Conservation (phyloP, 1,140 invertebrate species). For the Anoplophora glabripennis region DNA sequence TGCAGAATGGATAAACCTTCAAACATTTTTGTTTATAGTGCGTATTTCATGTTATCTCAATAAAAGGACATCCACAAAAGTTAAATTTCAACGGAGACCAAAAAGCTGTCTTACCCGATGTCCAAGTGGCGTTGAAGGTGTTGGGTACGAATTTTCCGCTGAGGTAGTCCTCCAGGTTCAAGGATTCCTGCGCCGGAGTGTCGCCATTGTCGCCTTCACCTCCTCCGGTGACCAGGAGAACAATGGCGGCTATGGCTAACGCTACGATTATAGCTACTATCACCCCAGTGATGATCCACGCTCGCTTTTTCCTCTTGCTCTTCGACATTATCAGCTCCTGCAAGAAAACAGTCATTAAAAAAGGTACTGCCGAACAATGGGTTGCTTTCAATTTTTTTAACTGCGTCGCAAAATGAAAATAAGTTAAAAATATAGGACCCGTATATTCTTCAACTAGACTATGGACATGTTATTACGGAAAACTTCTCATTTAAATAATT, state of each 20-base stretch:
- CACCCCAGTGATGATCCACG: slow-evolving; percentile 40
- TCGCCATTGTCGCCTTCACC: slow-evolving; percentile 15
- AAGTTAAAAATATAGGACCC: too few relatives aligned
- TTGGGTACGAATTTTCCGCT: slow-evolving; percentile 49
- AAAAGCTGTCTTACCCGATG: slow-evolving; percentile 44
- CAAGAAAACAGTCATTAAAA: slow-evolving; percentile 26
- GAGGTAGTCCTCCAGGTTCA: slow-evolving; percentile 51
- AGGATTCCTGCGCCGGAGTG: slow-evolving; percentile 20
- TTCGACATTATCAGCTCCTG: slow-evolving; percentile 50
- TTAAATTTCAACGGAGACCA: neutral
- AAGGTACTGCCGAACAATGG: too few relatives aligned
- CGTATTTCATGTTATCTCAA: too few relatives aligned
- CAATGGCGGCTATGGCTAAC: slow-evolving; percentile 37
- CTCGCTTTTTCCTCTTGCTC: slow-evolving; percentile 43
- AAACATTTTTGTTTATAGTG: too few relatives aligned
- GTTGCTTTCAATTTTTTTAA: too few relatives aligned
- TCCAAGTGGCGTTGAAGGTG: slow-evolving; percentile 56
- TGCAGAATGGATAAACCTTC: too few relatives aligned
- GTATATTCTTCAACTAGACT: too few relatives aligned
- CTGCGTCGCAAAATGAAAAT: too few relatives aligned
- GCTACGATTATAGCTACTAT: slow-evolving; percentile 35
- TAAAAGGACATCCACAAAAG: too few relatives aligned
- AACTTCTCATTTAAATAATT: too few relatives aligned
- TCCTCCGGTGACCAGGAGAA: slow-evolving; percentile 34
- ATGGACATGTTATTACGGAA: too few relatives aligned